phyloP scores from a whole-genome alignment of 2,113 vertebrate genomes.

The Ophiodon elongatus region DNA sequence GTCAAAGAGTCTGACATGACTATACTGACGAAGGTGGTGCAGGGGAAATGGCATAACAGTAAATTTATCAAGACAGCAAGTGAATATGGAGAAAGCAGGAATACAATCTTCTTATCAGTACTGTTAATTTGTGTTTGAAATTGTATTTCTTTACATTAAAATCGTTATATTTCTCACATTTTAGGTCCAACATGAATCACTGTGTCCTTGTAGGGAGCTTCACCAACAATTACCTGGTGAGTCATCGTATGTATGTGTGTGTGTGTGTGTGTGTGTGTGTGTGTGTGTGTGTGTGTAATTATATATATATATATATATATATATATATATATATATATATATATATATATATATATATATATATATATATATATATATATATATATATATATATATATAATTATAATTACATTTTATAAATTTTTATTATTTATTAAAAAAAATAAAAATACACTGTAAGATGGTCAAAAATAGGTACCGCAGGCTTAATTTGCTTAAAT shows the following conservation, averaged over 20 bases:
- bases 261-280: too few species aligned
- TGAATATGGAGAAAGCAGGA: neutral
- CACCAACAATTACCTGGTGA: constrained; percentile 39
- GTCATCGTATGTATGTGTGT: neutral
- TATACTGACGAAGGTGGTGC: neutral
- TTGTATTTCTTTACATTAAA: neutral
- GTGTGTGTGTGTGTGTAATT: too few species aligned
- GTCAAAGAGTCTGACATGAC: neutral
- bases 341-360: too few species aligned
- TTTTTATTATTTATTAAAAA: too few species aligned
- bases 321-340: too few species aligned
- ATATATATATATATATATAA: too few species aligned
- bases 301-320: too few species aligned
- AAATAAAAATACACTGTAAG: neutral
- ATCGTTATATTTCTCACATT: neutral
- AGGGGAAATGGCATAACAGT: neutral
- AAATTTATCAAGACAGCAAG: neutral
- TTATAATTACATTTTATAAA: too few species aligned
- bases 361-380: too few species aligned
- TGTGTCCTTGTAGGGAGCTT: neutral
- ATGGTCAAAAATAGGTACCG: neutral
- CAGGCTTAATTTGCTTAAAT: neutral
- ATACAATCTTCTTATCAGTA: neutral
- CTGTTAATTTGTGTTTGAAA: neutral
- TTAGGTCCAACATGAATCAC: constrained; percentile 27